Conservation (phyloP, 64 coral and sea anemone genomes). For the Stichodactyla mertensii region DNA sequence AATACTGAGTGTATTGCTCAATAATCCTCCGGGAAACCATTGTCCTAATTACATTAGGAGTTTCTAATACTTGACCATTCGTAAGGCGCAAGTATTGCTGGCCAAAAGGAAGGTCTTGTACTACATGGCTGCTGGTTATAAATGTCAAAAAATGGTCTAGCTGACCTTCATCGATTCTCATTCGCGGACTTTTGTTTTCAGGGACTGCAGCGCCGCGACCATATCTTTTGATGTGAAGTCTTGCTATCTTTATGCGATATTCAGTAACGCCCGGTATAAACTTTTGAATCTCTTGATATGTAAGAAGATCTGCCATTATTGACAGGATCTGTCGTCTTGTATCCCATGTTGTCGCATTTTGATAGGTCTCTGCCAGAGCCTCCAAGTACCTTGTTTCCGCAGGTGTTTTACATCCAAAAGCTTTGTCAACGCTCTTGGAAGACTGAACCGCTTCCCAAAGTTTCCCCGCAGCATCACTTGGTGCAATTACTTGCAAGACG, state of each 20-base stretch:
- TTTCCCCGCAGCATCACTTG: conserved; percentile 23
- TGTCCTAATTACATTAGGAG: too few species aligned
- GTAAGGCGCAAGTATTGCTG: too few species aligned
- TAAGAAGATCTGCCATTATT: conserved; percentile 32
- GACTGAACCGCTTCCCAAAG: conserved; percentile 35
- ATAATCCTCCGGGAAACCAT: too few species aligned
- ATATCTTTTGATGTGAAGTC: too few species aligned
- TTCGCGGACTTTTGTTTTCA: too few species aligned
- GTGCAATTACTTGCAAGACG: conserved; percentile 27
- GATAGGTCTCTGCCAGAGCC: conserved; percentile 37
- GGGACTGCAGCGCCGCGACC: too few species aligned
- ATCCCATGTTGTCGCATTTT: conserved; percentile 36
- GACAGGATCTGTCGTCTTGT: conserved; percentile 34
- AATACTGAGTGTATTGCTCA: too few species aligned
- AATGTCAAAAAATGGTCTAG: too few species aligned
- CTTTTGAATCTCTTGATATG: conserved; percentile 19
- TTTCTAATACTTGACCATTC: too few species aligned
- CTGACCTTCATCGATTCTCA: too few species aligned
- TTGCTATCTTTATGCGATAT: conserved; percentile 24
- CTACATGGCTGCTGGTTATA: too few species aligned
- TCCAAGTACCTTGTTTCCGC: conserved; percentile 28
- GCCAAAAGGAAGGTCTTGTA: too few species aligned
- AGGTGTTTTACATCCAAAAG: not conserved
- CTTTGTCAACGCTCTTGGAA: conserved; percentile 18
- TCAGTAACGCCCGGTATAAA: conserved; percentile 40